Percentiles rank a stretch among this genome's conserved stretches.
These are phyloP conservation scores for Macaria liturata DNA, from an alignment of 2,888 invertebrate genomes.

Conservation along the genomic window DNA sequence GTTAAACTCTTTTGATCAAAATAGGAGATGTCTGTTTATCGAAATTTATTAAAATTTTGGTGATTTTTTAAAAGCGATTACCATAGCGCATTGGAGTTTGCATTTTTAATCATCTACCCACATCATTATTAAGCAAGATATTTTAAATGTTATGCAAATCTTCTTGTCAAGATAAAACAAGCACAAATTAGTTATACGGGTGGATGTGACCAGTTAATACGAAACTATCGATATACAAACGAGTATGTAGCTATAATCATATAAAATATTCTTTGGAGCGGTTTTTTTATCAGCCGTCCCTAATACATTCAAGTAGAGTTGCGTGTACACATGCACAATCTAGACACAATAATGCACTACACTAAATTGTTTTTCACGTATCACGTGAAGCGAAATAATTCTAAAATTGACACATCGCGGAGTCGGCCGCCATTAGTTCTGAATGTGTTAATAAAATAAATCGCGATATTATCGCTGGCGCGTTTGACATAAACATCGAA, in stretches of 20 bases:
- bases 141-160: background rate
- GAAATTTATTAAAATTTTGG: conserved; percentile 10
- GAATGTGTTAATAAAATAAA: conserved; percentile 76
- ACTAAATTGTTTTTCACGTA: conserved; percentile 10
- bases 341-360: conserved; percentile 2
- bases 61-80: conserved; percentile 5
- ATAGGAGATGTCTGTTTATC: background rate
- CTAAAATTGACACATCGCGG: conserved; percentile 35
- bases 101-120: conserved; percentile 11
- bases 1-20: conserved; percentile 6
- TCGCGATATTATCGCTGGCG: conserved; percentile 75
- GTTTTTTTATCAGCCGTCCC: too few species aligned
- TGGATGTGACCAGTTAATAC: too few species aligned
- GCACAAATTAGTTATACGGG: too few species aligned
- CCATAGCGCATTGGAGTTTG: conserved; percentile 16
- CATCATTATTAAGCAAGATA: conserved; percentile 5
- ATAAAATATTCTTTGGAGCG: too few species aligned
- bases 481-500: conserved; percentile 80
- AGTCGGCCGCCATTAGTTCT: conserved; percentile 62
- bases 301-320: too few species aligned
- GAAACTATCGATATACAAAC: too few species aligned
- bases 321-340: too few species aligned
- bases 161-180: background rate
- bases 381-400: conserved; percentile 10
- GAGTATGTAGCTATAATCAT: too few species aligned